A percentile compares a stretch with the other conserved stretches of the same genome.
Conservation (phyloP, 2,797 vertebrate species). For the Ara ararauna region DNA sequence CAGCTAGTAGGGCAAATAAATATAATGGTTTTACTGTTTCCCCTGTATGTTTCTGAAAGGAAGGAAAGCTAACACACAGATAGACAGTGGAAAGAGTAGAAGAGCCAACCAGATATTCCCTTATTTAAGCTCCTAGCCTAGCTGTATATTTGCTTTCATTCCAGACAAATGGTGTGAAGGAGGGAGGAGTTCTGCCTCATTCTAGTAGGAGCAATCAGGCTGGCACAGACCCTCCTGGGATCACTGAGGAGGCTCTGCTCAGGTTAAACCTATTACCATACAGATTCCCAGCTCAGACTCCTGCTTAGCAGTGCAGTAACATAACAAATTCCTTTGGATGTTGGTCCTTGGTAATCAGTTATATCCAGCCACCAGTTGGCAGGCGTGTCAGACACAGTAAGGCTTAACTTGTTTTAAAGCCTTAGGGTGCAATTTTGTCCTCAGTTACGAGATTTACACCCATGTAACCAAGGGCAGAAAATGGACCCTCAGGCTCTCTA, state of each 20-base stretch:
- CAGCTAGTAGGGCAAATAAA: neutral
- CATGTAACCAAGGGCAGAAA: constrained; percentile 41
- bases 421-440: constrained; percentile 44
- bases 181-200: neutral
- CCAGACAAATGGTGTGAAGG: neutral
- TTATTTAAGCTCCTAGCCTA: neutral
- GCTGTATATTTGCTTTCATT: neutral
- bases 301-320: neutral
- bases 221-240: neutral
- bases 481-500: constrained; percentile 45
- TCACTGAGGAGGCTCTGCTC: neutral
- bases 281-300: neutral
- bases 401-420: constrained; percentile 46
- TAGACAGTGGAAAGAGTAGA: neutral
- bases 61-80: neutral
- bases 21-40: neutral
- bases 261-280: neutral
- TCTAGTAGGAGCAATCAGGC: fast-evolving
- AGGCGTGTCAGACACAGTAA: neutral
- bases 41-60: neutral
- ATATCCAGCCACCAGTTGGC: neutral
- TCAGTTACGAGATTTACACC: constrained; percentile 55
- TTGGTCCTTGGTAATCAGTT: neutral
- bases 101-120: neutral
- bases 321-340: neutral